Evolutionary conservation across 1,140 invertebrate genomes (phyloP).

Genomic region (Glomeris maerens): DNA sequence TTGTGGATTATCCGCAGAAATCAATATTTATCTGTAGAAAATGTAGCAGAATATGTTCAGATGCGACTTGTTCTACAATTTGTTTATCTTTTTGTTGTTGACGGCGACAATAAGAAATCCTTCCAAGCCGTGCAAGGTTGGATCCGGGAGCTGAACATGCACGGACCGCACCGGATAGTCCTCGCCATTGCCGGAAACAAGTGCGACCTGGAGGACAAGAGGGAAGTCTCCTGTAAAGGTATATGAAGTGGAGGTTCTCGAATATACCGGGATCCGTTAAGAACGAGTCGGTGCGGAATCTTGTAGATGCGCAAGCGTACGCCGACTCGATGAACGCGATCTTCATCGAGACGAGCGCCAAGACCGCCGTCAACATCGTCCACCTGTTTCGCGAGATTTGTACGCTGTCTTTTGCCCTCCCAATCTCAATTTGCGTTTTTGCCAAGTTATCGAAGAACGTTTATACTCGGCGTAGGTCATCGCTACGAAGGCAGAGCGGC

Average conservation of each 20-base stretch:
- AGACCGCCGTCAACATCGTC: constrained; percentile 18
- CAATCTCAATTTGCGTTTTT: too few relatives aligned
- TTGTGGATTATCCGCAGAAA: too few relatives aligned
- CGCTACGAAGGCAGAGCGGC: too few relatives aligned
- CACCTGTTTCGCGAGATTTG: constrained; percentile 19
- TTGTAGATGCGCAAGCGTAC: constrained; percentile 19
- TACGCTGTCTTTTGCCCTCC: too few relatives aligned
- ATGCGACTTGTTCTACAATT: background rate
- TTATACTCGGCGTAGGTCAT: too few relatives aligned
- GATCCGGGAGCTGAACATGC: constrained; percentile 30
- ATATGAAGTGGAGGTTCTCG: constrained; percentile 8
- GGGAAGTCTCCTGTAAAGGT: constrained; percentile 18
- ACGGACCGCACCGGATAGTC: constrained; percentile 27
- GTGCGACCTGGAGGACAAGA: constrained; percentile 25
- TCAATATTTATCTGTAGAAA: too few relatives aligned
- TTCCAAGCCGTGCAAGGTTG: constrained; percentile 31
- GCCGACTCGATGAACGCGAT: constrained; percentile 20
- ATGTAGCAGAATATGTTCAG: background rate
- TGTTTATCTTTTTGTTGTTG: background rate
- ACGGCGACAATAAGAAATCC: constrained; percentile 15
- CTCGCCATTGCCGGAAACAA: constrained; percentile 35
- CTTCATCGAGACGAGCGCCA: constrained; percentile 24
- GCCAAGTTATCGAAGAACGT: too few relatives aligned
- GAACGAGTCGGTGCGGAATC: background rate
- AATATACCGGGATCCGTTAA: background rate